Evolutionary conservation across 2,888 invertebrate genomes (phyloP), one percentile per base, ranked within the genome.

Genomic region (Agrenia bidenticulata): DNA sequence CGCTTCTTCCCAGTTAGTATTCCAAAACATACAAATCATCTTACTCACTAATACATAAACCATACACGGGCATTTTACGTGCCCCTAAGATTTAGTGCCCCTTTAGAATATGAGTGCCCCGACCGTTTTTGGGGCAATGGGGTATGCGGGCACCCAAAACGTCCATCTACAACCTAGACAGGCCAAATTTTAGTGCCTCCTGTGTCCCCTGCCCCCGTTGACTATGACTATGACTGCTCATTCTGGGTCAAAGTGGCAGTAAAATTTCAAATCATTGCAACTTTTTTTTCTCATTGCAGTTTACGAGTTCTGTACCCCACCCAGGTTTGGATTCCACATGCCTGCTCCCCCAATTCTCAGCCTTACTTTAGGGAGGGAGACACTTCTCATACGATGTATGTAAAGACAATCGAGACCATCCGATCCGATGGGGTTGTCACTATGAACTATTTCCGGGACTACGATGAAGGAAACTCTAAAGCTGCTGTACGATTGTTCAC

Each of bases 311-410:
- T 66, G 27, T 69, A 69, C 21, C 53, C 60, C n/a, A 53, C 53
- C 9, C 19, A 27, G 1, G 62, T 61, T 0, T 69, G 69, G 69
- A 50, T 69, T 2, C 60, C 63, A 0, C 69, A 69, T 19, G 42
- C 61, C 9, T 69, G 69, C 24, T 45, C 49, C 13, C 61, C 66
- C 27, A 69, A 61, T 21, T 39, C 69, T 11, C 61, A 61, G 41
- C 37, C 26, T 9, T 45, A 54, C 27, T 56, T 50, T 15, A 23
- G 50, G 0, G 27, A 27, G 26, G 4, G 15, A 11, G 63, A 51
- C 13, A 21, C 27, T 45, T 62, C 24, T 17, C 50, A 61, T 41
- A 61, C 63, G 45, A 61, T 69, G n/a, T n/a, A 54, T 15, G 65
- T 69, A 41, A 69, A 69, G 27, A 24, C 61, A 17, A 66, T 69